Evolutionary conservation across 1,140 invertebrate genomes (phyloP).

Genomic region (Philotrypesis tridentata): DNA sequence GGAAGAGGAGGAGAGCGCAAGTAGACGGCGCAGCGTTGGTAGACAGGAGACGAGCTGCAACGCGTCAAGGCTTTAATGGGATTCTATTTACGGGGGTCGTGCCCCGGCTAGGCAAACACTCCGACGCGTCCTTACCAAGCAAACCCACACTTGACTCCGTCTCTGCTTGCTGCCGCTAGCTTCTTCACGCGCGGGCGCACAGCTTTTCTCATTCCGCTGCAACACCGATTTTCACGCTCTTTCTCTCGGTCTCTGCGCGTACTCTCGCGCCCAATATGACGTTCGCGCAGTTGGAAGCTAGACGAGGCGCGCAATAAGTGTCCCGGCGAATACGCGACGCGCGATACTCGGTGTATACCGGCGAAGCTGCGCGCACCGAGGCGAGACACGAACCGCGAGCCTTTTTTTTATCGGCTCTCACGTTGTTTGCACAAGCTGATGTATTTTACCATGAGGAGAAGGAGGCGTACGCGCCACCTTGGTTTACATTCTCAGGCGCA

Average conservation of each 20-base stretch:
- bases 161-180: constrained; percentile 32
- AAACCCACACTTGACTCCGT: constrained; percentile 28
- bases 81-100: constrained; percentile 71
- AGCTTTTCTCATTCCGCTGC: background rate
- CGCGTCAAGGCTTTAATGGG: constrained; percentile 69
- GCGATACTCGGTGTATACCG: background rate
- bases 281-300: constrained; percentile 36
- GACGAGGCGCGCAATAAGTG: constrained; percentile 1
- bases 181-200: background rate
- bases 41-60: constrained; percentile 55
- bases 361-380: background rate
- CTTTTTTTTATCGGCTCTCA: background rate
- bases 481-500: constrained; percentile 30
- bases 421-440: background rate
- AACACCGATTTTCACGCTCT: constrained; percentile 12
- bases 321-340: background rate
- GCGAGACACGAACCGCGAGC: background rate
- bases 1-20: constrained; percentile 39
- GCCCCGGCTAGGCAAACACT: constrained; percentile 68
- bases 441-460: background rate
- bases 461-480: background rate
- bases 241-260: constrained; percentile 8
- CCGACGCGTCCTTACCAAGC: constrained; percentile 47
- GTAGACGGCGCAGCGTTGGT: constrained; percentile 10
- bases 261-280: constrained; percentile 41